These are phyloP conservation scores for Eumeta japonica DNA, from an alignment of 1,140 invertebrate species.

Conservation along the genomic window DNA sequence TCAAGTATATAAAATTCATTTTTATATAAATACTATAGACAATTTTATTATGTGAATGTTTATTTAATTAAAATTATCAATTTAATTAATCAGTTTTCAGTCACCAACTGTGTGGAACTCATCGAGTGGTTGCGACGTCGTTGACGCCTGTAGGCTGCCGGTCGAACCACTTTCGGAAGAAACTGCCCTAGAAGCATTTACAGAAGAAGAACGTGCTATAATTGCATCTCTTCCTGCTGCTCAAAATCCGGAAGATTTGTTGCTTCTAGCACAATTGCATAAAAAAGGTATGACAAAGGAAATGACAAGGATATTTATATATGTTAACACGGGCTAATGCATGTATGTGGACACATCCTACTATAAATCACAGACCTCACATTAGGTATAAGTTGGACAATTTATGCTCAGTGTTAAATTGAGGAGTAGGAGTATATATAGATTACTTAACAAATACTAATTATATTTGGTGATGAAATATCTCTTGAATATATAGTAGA, in stretches of 20 bases:
- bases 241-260: conserved; percentile 73
- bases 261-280: conserved; percentile 72
- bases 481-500: too few relatives aligned
- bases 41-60: too few relatives aligned
- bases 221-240: conserved; percentile 69
- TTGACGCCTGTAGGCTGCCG: conserved; percentile 26
- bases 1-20: too few relatives aligned
- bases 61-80: not conserved
- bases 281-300: conserved; percentile 44
- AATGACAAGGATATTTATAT: not conserved
- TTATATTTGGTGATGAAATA: too few relatives aligned
- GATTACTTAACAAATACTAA: too few relatives aligned
- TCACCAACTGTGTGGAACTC: conserved; percentile 44
- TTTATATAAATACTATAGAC: too few relatives aligned
- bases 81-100: conserved; percentile 50
- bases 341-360: too few relatives aligned
- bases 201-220: conserved; percentile 63
- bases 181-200: conserved; percentile 61
- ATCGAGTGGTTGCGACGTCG: conserved; percentile 30
- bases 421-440: too few relatives aligned
- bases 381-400: too few relatives aligned
- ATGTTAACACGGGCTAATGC: too few relatives aligned
- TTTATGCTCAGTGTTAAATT: too few relatives aligned
- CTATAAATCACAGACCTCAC: too few relatives aligned
- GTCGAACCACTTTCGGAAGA: conserved; percentile 31